Conservation (phyloP, 2,888 invertebrate genomes). For the Acrobasis suavella region DNA sequence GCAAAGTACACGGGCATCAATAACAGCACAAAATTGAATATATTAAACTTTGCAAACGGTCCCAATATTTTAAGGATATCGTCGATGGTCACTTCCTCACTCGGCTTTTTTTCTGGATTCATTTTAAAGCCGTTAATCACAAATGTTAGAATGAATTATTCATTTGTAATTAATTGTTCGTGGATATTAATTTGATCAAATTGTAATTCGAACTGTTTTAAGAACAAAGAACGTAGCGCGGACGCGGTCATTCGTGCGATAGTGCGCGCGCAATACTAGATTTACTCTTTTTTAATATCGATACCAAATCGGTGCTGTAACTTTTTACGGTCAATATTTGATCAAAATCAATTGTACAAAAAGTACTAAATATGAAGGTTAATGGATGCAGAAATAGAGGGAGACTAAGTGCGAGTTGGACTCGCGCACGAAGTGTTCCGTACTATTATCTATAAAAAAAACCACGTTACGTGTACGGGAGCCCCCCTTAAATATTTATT, state of each 20-base stretch:
- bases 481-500: too few relatives aligned
- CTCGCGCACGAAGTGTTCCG: too few relatives aligned
- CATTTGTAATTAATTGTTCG: constrained; percentile 26
- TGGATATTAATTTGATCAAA: constrained; percentile 7
- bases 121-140: constrained; percentile 43
- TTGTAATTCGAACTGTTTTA: background rate
- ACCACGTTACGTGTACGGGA: too few relatives aligned
- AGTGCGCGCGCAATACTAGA: constrained; percentile 51
- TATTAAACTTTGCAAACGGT: constrained; percentile 70
- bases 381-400: too few relatives aligned
- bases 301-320: constrained; percentile 42
- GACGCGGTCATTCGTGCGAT: constrained; percentile 49
- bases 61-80: constrained; percentile 68
- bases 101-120: constrained; percentile 68
- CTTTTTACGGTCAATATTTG: background rate
- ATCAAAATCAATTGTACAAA: background rate
- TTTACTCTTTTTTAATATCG: constrained; percentile 65
- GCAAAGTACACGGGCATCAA: constrained; percentile 69
- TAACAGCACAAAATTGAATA: constrained; percentile 63
- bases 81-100: constrained; percentile 66
- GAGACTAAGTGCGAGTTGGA: too few relatives aligned
- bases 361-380: too few relatives aligned
- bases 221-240: constrained; percentile 38
- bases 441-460: too few relatives aligned
- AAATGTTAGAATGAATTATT: background rate